These are phyloP conservation scores for Poecilia velifera DNA, from an alignment of 2,797 vertebrate species.

Conservation along the genomic window DNA sequence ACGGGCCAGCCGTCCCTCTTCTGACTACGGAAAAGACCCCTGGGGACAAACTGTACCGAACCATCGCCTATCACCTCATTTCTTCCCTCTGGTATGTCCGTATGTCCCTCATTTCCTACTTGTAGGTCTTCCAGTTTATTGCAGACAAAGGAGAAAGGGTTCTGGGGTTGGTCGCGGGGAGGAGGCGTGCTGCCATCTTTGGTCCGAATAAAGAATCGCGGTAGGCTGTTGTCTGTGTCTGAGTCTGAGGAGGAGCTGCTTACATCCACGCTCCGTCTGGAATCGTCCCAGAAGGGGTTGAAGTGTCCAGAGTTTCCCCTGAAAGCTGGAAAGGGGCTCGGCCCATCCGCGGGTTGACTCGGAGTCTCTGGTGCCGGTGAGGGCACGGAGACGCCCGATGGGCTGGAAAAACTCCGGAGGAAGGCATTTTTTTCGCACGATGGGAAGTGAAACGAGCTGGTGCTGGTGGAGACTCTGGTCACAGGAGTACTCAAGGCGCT, in stretches of 20 bases:
- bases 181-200: conserved; percentile 80
- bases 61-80: conserved; percentile 53
- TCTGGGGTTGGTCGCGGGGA: conserved; percentile 87
- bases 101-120: conserved; percentile 56
- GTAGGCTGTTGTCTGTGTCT: conserved; percentile 75
- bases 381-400: conserved; percentile 55
- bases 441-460: conserved; percentile 76
- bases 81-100: conserved; percentile 41
- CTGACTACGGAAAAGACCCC: conserved; percentile 85
- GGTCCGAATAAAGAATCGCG: conserved; percentile 82
- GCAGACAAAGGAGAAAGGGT: conserved; percentile 89
- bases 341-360: conserved; percentile 61
- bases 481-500: conserved; percentile 91
- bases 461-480: conserved; percentile 80
- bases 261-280: conserved; percentile 63
- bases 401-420: conserved; percentile 65
- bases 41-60: conserved; percentile 76
- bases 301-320: conserved; percentile 86
- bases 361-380: conserved; percentile 58
- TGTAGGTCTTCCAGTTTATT: conserved; percentile 88
- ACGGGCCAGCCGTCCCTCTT: conserved; percentile 91
- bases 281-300: conserved; percentile 90
- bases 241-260: conserved; percentile 78
- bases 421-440: conserved; percentile 76
- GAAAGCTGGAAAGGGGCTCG: conserved; percentile 78